phyloP scores from a whole-genome alignment of 2,888 invertebrate genomes.

The Ormyrus nitidulus region DNA sequence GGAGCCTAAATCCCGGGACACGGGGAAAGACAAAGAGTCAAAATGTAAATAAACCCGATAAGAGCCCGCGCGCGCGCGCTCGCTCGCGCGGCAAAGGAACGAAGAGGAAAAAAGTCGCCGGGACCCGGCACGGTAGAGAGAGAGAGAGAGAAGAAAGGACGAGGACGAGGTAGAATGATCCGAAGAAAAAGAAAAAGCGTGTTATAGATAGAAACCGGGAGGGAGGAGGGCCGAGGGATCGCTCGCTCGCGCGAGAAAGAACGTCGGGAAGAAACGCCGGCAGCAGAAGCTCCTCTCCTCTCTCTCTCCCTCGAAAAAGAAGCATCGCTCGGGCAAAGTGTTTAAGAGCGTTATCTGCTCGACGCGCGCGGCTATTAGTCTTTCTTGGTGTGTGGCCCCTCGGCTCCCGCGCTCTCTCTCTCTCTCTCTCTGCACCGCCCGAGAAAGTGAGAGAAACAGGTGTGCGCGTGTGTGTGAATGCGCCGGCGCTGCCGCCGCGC shows the following conservation, averaged over 20 bases:
- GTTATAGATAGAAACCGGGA: slow-evolving; percentile 46
- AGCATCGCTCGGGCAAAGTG: slow-evolving; percentile 74
- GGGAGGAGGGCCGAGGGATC: slow-evolving; percentile 4
- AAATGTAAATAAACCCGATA: slow-evolving; percentile 44
- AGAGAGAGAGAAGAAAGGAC: slow-evolving; percentile 25
- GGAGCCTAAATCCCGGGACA: too few species aligned
- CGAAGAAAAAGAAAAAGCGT: slow-evolving; percentile 52
- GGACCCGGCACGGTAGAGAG: not conserved
- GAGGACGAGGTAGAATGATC: slow-evolving; percentile 29
- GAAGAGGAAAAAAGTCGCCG: not conserved
- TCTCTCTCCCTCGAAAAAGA: slow-evolving; percentile 60
- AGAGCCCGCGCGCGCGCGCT: not conserved
- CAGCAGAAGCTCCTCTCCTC: slow-evolving; percentile 4
- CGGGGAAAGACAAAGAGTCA: slow-evolving; percentile 32
- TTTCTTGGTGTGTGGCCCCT: slow-evolving; percentile 74
- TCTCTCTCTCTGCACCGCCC: not conserved
- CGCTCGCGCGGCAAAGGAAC: not conserved
- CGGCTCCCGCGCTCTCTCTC: slow-evolving; percentile 27
- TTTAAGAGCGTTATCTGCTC: slow-evolving; percentile 74
- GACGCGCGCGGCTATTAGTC: slow-evolving; percentile 72
- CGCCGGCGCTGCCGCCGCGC: not conserved
- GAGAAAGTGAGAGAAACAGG: slow-evolving; percentile 35
- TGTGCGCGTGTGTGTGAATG: slow-evolving; percentile 14
- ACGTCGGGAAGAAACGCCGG: slow-evolving; percentile 43
- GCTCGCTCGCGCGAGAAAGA: slow-evolving; percentile 14